Percentiles rank a stretch among this genome's conserved stretches.
Evolutionary conservation across 2,797 vertebrate genomes (phyloP).

Genomic region (Leptodactylus fallax): DNA sequence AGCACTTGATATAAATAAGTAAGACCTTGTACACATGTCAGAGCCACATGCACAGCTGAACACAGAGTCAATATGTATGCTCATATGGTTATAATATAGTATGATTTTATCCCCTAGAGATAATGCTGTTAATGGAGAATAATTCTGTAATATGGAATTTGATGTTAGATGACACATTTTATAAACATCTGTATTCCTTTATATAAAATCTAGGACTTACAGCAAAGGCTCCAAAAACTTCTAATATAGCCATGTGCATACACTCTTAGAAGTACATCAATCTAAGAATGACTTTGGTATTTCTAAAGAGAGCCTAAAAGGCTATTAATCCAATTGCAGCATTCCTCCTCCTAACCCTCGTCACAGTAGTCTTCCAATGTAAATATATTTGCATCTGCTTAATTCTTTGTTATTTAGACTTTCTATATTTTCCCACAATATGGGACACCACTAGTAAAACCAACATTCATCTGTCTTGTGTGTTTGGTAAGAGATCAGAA

Average conservation of each 20-base stretch:
- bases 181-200: too few relatives aligned
- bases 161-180: too few relatives aligned
- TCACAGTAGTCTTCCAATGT: neutral
- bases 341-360: neutral
- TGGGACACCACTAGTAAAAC: slow-evolving; percentile 1
- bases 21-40: too few relatives aligned
- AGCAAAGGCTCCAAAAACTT: neutral
- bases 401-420: neutral
- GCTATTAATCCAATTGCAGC: neutral
- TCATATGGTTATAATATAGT: too few relatives aligned
- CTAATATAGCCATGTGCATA: neutral
- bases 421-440: slow-evolving; percentile 14
- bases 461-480: slow-evolving; percentile 34
- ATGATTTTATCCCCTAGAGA: too few relatives aligned
- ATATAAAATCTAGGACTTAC: too few relatives aligned
- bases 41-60: too few relatives aligned
- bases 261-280: neutral
- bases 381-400: slow-evolving; percentile 22
- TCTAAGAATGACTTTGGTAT: neutral
- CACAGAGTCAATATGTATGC: too few relatives aligned
- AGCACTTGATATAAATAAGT: too few relatives aligned
- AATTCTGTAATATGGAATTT: too few relatives aligned
- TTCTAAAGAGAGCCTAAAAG: neutral
- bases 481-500: slow-evolving; percentile 31
- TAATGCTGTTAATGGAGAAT: too few relatives aligned